Percentiles rank a stretch among this genome's conserved stretches.
phyloP scores from a whole-genome alignment of 2,113 vertebrate species.

The Actinemys pallida region DNA sequence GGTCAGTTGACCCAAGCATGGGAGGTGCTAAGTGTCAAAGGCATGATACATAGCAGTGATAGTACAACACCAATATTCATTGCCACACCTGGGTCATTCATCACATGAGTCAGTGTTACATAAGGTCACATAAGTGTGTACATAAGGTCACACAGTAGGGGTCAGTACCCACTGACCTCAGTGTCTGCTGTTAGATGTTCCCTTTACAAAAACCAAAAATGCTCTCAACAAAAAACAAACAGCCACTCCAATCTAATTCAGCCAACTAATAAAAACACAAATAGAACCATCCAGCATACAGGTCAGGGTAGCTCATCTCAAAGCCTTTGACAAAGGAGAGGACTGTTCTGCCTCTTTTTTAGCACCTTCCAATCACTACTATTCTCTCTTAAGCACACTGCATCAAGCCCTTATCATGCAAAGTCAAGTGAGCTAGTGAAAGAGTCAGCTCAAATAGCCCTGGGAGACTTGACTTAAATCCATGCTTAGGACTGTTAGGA shows the following conservation, averaged over 20 bases:
- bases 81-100: not conserved
- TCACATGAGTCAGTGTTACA: not conserved
- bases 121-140: not conserved
- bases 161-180: not conserved
- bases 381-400: not conserved
- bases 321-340: not conserved
- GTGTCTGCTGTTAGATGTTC: not conserved
- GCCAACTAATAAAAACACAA: not conserved
- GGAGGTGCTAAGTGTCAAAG: not conserved
- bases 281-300: not conserved
- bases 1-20: not conserved
- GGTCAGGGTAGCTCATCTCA: not conserved
- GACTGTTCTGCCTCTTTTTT: not conserved
- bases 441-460: not conserved
- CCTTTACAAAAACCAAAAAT: not conserved
- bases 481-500: not conserved
- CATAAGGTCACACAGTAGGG: not conserved
- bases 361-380: not conserved
- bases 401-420: not conserved
- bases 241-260: rapidly evolving
- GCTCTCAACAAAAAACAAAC: not conserved
- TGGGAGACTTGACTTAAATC: not conserved
- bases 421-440: not conserved
- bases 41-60: not conserved
- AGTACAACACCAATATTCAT: not conserved